Base-by-base conservation (phyloP, 2,888 invertebrate genomes). In the Drosophila melanosoma region DNA sequence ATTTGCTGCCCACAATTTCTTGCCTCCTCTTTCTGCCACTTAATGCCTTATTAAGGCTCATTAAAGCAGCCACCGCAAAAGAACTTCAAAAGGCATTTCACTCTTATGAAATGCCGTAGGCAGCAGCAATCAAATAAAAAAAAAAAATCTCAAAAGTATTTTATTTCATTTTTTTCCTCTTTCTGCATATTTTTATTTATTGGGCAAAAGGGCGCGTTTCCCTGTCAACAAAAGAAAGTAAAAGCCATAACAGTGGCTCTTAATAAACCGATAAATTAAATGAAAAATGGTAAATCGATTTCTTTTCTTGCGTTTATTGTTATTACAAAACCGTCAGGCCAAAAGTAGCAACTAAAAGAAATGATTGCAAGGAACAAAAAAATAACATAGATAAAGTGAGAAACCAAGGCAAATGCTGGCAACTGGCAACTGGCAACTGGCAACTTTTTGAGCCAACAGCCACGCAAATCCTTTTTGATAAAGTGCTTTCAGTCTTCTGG, bases 251-350 rank as follows among this genome's bases (percentile, higher is more conserved):
- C 64, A 74, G 82, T 61, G 76, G 53, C 54, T 76, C 77, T 75
- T 86, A 78, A 88, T 84, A 89, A 88, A 83, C 79, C 81, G 87
- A 89, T 89, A 89, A 89, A 89, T 89, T 87, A 77, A 69, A 76
- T 81, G 74, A 85, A 89, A 81, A 88, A 88, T 88, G 83, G 85
- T 66, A 85, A 89, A 89, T 89, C 89, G 88, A 89, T 89, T 86
- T 70, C 74, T 74, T 68, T 81, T 73, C 79, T 82, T 78, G 79
- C 76, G 79, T 81, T 84, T 87, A 82, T 87, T 86, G 87, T 88
- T 87, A 86, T 88, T 88, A 81, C 71, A 82, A 86, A 87, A 87
- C 77, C 82, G 85, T 76, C 85, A 81, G 59, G 54, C 62, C 75
- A 71, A 57, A 68, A 51, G 73, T 69, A 63, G 40, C 42, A 64